A percentile compares a stretch with the other conserved stretches of the same genome.
These are phyloP conservation scores for Monochamus alternatus DNA, from an alignment of 2,888 invertebrate genomes.

Conservation along the genomic window DNA sequence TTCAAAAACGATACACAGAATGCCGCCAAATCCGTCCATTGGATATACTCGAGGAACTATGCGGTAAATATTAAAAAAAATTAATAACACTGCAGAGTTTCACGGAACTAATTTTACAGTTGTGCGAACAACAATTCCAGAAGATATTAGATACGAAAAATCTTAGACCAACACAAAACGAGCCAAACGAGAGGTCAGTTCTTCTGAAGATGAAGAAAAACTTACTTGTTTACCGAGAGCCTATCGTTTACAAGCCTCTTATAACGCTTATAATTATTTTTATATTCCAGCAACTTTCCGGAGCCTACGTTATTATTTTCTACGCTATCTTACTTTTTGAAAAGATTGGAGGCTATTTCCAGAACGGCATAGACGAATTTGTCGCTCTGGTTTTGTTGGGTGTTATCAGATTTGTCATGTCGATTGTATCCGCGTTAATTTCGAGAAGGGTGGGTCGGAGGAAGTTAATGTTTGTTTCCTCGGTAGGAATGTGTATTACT, in stretches of 20 bases:
- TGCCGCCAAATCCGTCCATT: constrained; percentile 69
- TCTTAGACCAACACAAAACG: constrained; percentile 19
- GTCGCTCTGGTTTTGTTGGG: constrained; percentile 72
- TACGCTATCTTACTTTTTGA: constrained; percentile 74
- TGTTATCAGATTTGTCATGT: constrained; percentile 72
- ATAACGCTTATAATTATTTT: constrained; percentile 71
- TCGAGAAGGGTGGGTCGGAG: constrained; percentile 73
- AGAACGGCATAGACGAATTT: constrained; percentile 70
- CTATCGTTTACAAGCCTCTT: constrained; percentile 73
- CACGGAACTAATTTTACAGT: constrained; percentile 40
- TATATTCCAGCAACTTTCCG: constrained; percentile 74
- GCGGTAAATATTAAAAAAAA: constrained; percentile 60
- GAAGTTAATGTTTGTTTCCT: constrained; percentile 71
- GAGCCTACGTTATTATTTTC: constrained; percentile 75
- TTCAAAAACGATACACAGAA: constrained; percentile 66
- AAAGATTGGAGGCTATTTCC: constrained; percentile 63
- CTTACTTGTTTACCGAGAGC: constrained; percentile 60
- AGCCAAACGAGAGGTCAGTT: constrained; percentile 48
- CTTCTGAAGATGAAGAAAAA: constrained; percentile 54
- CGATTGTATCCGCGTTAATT: constrained; percentile 71
- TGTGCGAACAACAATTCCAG: constrained; percentile 53
- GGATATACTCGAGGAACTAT: constrained; percentile 69
- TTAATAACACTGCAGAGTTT: neutral
- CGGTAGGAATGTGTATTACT: constrained; percentile 73
- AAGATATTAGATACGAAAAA: constrained; percentile 55